Percentiles rank a stretch among this genome's conserved stretches.
phyloP scores from a whole-genome alignment of 2,113 vertebrate species.

The Tachycineta bicolor region DNA sequence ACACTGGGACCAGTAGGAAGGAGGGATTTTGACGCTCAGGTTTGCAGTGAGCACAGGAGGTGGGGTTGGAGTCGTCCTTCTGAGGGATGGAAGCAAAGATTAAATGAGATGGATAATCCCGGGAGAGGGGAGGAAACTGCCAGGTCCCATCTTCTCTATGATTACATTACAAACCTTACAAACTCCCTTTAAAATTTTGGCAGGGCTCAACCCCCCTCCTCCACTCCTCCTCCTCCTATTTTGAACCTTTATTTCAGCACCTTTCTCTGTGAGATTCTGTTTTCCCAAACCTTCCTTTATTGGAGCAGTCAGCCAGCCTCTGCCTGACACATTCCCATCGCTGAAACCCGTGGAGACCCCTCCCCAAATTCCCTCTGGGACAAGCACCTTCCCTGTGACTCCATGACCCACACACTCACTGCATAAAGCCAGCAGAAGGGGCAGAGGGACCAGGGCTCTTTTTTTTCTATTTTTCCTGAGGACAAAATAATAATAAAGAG shows the following conservation, averaged over 20 bases:
- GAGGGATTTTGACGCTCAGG: accelerated
- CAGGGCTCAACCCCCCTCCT: background rate
- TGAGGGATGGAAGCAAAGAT: background rate
- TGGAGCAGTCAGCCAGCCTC: background rate
- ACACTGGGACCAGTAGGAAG: accelerated
- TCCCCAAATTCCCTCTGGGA: background rate
- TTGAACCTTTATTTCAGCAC: background rate
- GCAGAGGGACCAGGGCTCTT: background rate
- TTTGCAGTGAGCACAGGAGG: background rate
- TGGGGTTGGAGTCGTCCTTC: background rate
- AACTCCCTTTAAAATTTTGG: background rate
- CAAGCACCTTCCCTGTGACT: background rate
- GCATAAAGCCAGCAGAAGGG: background rate
- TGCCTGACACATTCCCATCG: accelerated
- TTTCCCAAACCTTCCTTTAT: background rate
- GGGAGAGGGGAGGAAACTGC: background rate
- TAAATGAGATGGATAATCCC: accelerated
- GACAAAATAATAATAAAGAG: background rate
- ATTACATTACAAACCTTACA: accelerated
- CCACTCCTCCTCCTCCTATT: background rate
- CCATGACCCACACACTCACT: background rate
- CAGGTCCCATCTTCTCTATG: background rate
- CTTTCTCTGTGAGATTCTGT: background rate
- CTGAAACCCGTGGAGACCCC: background rate
- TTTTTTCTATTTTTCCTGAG: background rate